Percentiles rank a stretch among this genome's conserved stretches.
Evolutionary conservation across 2,888 invertebrate species (phyloP).

Genomic region (Drosophila ustulata): DNA sequence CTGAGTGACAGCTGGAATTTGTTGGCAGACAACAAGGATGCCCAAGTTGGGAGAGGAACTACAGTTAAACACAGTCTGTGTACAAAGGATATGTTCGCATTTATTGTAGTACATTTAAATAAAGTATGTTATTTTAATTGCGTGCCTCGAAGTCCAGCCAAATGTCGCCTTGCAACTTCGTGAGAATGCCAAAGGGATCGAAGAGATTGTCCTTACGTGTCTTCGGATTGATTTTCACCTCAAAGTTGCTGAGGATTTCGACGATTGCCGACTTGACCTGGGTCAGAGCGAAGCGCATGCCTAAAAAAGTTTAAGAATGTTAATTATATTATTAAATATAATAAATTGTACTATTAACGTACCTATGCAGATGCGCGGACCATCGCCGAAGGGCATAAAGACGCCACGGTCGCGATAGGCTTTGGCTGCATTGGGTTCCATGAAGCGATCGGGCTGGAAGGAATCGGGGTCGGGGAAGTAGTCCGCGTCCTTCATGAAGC

Average conservation of each 20-base stretch:
- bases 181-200: not conserved
- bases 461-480: conserved; percentile 14
- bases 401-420: conserved; percentile 73
- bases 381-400: conserved; percentile 80
- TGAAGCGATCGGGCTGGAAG: conserved; percentile 76
- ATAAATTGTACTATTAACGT: not conserved
- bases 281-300: conserved; percentile 17
- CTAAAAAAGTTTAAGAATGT: not conserved
- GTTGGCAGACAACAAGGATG: conserved; percentile 33
- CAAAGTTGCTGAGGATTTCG: conserved; percentile 2
- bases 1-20: conserved; percentile 58
- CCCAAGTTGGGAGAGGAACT: not conserved
- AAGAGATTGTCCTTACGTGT: conserved; percentile 8
- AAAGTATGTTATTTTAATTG: not conserved
- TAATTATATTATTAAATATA: not conserved
- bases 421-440: conserved; percentile 72
- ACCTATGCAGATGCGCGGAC: conserved; percentile 74
- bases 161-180: not conserved
- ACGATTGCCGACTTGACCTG: conserved; percentile 8
- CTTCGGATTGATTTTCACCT: conserved; percentile 18
- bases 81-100: too few species aligned
- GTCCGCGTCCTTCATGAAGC: conserved; percentile 9
- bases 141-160: conserved; percentile 13
- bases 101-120: not conserved
- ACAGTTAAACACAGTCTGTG: not conserved